Conservation (phyloP, 2,888 invertebrate genomes). For the Conomelus anceps region DNA sequence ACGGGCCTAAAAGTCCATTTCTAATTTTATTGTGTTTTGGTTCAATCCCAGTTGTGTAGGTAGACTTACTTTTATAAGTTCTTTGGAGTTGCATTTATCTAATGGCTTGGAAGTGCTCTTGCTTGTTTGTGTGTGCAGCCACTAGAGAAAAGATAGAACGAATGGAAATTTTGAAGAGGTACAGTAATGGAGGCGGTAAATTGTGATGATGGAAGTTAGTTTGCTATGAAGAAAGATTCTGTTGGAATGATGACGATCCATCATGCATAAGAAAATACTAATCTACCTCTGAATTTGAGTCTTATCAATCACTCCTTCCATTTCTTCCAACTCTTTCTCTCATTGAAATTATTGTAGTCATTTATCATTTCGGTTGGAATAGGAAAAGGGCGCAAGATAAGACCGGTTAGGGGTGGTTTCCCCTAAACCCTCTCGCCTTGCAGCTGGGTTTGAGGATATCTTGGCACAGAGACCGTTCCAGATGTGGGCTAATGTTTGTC, state of each 20-base stretch:
- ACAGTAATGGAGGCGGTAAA: not conserved
- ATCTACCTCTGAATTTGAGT: not conserved
- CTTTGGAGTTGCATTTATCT: not conserved
- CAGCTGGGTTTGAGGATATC: not conserved
- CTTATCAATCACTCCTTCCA: not conserved
- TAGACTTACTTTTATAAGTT: too few relatives aligned
- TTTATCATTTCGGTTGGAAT: not conserved
- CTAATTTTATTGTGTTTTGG: too few relatives aligned
- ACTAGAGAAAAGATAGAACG: not conserved
- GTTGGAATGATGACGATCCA: not conserved
- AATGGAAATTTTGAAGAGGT: not conserved
- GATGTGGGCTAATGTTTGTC: not conserved
- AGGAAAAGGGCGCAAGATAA: not conserved
- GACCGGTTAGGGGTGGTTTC: not conserved
- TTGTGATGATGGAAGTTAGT: not conserved
- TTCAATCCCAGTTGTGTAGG: too few relatives aligned
- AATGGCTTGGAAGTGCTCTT: not conserved
- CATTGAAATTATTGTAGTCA: not conserved
- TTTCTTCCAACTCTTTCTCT: not conserved
- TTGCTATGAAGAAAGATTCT: not conserved
- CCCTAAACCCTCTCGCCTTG: not conserved
- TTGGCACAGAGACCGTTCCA: not conserved
- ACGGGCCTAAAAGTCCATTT: too few relatives aligned
- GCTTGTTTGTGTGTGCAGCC: not conserved
- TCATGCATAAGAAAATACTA: not conserved